These are phyloP conservation scores for Zygothrica quintamaculata DNA, from an alignment of 2,888 invertebrate genomes.

Conservation along the genomic window DNA sequence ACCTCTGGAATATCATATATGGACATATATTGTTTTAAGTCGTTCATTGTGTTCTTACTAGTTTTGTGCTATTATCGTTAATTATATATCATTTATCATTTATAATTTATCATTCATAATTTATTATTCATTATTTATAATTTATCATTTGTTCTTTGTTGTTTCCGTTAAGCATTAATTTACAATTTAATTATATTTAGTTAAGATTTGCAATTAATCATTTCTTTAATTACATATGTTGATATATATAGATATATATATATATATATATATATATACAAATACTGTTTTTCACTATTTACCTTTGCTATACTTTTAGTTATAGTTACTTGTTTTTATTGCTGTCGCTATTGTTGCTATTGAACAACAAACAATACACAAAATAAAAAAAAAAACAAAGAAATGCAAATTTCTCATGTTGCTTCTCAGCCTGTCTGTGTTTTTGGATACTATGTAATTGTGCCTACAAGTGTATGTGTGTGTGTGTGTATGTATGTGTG, in stretches of 20 bases:
- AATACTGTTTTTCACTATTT: conserved; percentile 47
- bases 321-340: conserved; percentile 55
- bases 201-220: conserved; percentile 27
- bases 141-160: conserved; percentile 15
- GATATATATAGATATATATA: conserved; percentile 13
- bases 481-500: conserved; percentile 8
- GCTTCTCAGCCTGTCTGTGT: conserved; percentile 52
- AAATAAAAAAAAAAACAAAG: conserved; percentile 44
- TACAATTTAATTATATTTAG: conserved; percentile 64
- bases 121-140: conserved; percentile 17
- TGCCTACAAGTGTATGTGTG: conserved; percentile 7
- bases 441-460: conserved; percentile 11
- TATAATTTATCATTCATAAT: conserved; percentile 21
- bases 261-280: conserved; percentile 34
- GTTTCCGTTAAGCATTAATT: conserved; percentile 54
- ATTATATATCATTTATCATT: conserved; percentile 13
- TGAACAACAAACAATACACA: conserved; percentile 30
- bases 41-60: not conserved
- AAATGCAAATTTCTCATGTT: conserved; percentile 62
- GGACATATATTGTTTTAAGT: no score
- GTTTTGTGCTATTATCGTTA: conserved; percentile 3
- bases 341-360: conserved; percentile 24
- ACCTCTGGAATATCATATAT: no score
- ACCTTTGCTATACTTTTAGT: conserved; percentile 21
- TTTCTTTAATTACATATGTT: conserved; percentile 16